Base-by-base conservation (phyloP, 2,113 vertebrate species). In the Eulemur macaco region DNA sequence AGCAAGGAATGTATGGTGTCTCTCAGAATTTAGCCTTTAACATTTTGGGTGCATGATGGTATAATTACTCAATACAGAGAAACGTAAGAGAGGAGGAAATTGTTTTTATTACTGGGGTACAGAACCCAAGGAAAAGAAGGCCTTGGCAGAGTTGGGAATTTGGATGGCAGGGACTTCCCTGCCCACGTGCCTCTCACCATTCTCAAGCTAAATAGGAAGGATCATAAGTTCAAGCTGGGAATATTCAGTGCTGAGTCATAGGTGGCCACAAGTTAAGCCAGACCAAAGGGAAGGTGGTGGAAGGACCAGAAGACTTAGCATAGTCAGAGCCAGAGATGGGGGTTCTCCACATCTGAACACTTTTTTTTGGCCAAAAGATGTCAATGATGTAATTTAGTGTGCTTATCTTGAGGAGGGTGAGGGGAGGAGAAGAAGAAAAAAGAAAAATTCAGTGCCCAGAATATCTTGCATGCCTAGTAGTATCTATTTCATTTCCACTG, bases 141-240 rank as follows among this genome's bases (percentile, higher is more conserved):
- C 21, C 1, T 87, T 92, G 58, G 45, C 18, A 90, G 76, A 92
- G 39, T 27, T 87, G 34, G 56, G 31, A 95, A 86, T 80, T 39
- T 90, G n/a, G n/a, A 50, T 77, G 31, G 63, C 50, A 69, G 31
- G 3, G 29, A 96, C 68, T 86, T n/a, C 80, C 76, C 60, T 86
- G 58, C 47, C 50, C 42, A 54, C 11, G 13, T 64, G 39, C 29
- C 45, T 89, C 71, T 94, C 68, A 95, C 7, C 45, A 89, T 23
- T 86, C 80, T 95, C 66, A 94, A 96, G 42, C 29, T 84, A 81
- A 91, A 84, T 7, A 85, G 78, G 58, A 78, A 96, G 73, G 42
- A 84, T 37, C 42, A 80, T 39, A 69, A 95, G 56, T 96, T 91
- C 58, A 85, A 89, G 58, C 37, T n/a, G 8, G 47, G 31, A 86